Percentiles rank a stretch among this genome's conserved stretches.
Evolutionary conservation across 2,888 invertebrate genomes (phyloP).

Genomic region (Eupithecia pulchellata): DNA sequence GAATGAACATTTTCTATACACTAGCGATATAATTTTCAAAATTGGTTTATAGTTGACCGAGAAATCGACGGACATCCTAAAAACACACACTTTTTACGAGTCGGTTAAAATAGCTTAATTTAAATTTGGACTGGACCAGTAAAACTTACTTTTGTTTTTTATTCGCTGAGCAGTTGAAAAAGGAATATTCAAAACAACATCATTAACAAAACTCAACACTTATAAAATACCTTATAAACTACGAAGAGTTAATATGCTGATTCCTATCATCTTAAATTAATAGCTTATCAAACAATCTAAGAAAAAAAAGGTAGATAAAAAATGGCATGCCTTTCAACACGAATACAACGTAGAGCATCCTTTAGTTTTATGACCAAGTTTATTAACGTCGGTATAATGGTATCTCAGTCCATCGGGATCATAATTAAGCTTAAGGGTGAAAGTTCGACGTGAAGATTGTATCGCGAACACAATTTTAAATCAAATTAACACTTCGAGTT

Average conservation of each 20-base stretch:
- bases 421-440: constrained; percentile 80
- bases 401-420: constrained; percentile 65
- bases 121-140: not conserved
- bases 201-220: not conserved
- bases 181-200: not conserved
- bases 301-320: not conserved
- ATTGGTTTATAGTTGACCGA: no score
- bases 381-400: no score
- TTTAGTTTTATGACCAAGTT: constrained; percentile 48
- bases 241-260: not conserved
- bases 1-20: no score
- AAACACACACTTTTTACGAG: no score
- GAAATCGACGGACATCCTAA: no score
- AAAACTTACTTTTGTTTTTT: not conserved
- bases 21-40: no score
- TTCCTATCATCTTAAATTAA: not conserved
- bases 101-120: not conserved
- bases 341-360: constrained; percentile 5
- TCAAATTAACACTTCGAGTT: constrained; percentile 86
- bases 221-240: not conserved
- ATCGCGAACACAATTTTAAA: constrained; percentile 83
- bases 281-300: not conserved
- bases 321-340: constrained; percentile 6
- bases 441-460: constrained; percentile 81
- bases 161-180: not conserved